Evolutionary conservation across 2,113 vertebrate genomes (phyloP), one percentile per base, ranked within the genome.

Genomic region (Campylomormyrus numenius): DNA sequence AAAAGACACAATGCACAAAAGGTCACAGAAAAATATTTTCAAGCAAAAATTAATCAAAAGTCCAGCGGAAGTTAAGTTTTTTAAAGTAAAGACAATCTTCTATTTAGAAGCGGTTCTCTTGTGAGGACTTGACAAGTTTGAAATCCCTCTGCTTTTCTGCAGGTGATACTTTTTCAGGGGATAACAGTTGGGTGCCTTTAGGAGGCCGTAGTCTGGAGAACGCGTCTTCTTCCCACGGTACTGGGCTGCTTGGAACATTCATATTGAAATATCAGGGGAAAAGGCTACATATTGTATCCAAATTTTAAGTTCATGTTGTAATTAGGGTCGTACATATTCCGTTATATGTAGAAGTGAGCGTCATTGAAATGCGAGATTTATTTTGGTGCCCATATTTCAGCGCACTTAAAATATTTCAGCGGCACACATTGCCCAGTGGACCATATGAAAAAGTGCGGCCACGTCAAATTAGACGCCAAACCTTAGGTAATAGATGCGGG

Each of bases 401-500:
- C 39, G 74, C 35, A 70, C 62, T 70, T 42, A 80, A 35, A 80
- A 80, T 42, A 80, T 80, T 42, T 70, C 62, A 42, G 35, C 35
- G 15, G 39, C 74, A 42, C 31, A 31, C 62, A 31, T 27, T 70
- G 62, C 62, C 62, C 74, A 42, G 35, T 42, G 49, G 52, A 24
- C 58, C 62, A 7, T 42, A 66, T 49, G 88, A 66, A 62, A 77
- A 70, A 88, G 58, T 17, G 31, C 42, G 84, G 89, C 53, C 77
- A 62, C 21, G 56, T 85, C 80, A 85, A 58, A 89, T 89, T 56
- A 58, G 77, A 89, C 50, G 35, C 53, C 19, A 89, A 85, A 89
- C 80, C 45, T 86, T 46, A 50, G 52, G 56, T 89, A 84, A 83
- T 42, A 62, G 89, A 84, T 42, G 24, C 46, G n/a, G 56, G 62